Base-by-base conservation (phyloP, 2,888 invertebrate species). In the Ferdinandea cuprea region DNA sequence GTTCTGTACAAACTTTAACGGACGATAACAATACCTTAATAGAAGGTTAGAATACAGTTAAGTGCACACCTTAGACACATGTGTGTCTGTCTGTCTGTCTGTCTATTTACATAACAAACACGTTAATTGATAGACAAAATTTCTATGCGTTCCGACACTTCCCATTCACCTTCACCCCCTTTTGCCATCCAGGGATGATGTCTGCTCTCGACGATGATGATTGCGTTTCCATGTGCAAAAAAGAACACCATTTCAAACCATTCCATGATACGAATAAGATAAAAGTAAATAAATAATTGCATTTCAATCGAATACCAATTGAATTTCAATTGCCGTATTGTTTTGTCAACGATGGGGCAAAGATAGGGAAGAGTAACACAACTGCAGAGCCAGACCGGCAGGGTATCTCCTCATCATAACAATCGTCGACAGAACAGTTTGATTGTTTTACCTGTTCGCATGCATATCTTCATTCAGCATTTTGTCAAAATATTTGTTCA, bases 241-340 rank as follows among this genome's bases (percentile, higher is more conserved):
- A n/a, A n/a, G n/a, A n/a, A n/a, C n/a, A n/a, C n/a, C n/a, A n/a
- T n/a, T n/a, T n/a, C n/a, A n/a, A n/a, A n/a, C n/a, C n/a, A n/a
- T n/a, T n/a, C n/a, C n/a, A n/a, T n/a, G n/a, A n/a, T n/a, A n/a
- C n/a, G n/a, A n/a, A n/a, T n/a, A n/a, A n/a, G n/a, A n/a, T n/a
- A n/a, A n/a, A 78, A 58, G 58, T 44, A 50, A 17, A 58, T 42
- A 71, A 40, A 65, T 71, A 78, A 71, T 77, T 77, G 63, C 63
- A 46, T 56, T 58, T 56, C 32, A 71, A 65, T 78, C 35, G 63
- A 71, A 78, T 58, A 50, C 32, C 58, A 78, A 71, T 65, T 71
- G 63, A 71, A 77, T 63, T 71, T 71, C 50, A 58, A 77, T 71
- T 56, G 32, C 30, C 3, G 17, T 25, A 3, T 71, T 71, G 50